phyloP scores from a whole-genome alignment of 2,797 vertebrate species.

The Eulemur albifrons region DNA sequence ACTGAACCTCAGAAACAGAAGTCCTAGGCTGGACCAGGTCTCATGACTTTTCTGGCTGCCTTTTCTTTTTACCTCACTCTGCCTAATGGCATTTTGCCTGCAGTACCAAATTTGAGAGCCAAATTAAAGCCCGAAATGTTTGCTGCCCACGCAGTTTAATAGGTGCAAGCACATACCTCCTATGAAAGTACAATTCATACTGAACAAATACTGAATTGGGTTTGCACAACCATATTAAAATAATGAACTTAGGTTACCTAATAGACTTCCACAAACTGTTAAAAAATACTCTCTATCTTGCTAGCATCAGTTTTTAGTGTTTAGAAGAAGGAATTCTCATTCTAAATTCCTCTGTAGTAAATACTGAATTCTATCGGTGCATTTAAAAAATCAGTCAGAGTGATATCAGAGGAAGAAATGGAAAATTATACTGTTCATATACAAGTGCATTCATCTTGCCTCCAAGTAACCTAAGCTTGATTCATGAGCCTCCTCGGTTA shows the following conservation, averaged over 20 bases:
- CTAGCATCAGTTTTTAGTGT: not conserved
- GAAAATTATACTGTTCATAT: constrained; percentile 43
- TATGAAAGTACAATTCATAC: not conserved
- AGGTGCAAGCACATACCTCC: not conserved
- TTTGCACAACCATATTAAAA: not conserved
- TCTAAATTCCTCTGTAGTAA: not conserved
- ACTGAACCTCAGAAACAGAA: not conserved
- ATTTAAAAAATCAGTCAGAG: constrained; percentile 40
- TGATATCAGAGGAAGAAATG: constrained; percentile 11
- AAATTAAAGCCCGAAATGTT: constrained; percentile 9
- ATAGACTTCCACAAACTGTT: not conserved
- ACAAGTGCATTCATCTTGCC: constrained; percentile 29
- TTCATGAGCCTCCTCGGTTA: constrained; percentile 40
- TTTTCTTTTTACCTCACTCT: not conserved
- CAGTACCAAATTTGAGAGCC: not conserved
- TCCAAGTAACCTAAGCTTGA: constrained; percentile 37
- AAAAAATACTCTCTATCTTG: not conserved
- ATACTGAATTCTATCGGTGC: not conserved
- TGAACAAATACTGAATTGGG: not conserved
- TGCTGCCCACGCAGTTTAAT: not conserved
- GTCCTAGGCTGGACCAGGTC: not conserved
- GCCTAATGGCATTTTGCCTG: not conserved
- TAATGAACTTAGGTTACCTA: constrained; percentile 6
- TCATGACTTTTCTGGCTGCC: not conserved
- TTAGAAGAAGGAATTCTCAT: not conserved